Base-by-base conservation (phyloP, 2,113 vertebrate species). In the Nibea albiflora region DNA sequence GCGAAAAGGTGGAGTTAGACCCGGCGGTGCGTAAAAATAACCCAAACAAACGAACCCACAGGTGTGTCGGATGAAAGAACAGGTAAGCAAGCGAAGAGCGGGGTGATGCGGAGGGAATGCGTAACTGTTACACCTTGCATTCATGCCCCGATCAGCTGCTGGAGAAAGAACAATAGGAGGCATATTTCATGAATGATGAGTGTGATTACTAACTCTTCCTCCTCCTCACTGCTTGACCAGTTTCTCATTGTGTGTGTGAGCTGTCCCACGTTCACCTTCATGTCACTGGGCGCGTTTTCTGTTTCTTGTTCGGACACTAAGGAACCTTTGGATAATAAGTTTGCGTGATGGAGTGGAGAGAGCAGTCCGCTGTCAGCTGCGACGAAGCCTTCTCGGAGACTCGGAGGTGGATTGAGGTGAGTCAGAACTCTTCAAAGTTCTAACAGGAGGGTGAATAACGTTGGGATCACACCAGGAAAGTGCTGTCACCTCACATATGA, bases 361-460 rank as follows among this genome's bases (percentile, higher is more conserved):
- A 96, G 83, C 96, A 95, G 83, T 89, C 91, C 1, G 91, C 94
- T 15, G 81, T 94, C 76, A 93, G 94, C 85, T 94, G 92, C 66
- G 95, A 92, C 1, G 80, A 87, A 8, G 97, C 96, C 5, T 98
- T 95, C 81, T 87, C 84, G 4, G 97, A 98, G 90, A 96, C 96
- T 26, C 96, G 90, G 91, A 92, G 96, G 72, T 98, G 97, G 97
- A 92, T 99, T 15, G 97, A 98, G 96, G 97, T 98, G 93, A 96
- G 96, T 89, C 1, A 4, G 5, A 58, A 31, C 4, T 4, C 19
- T 31, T 60, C 16, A 26, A 26, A 26, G 24, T 26, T 26, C 2
- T 39, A 7, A 39, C 35, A 9, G 28, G 35, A 35, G 31, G 31
- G 31, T 7, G 31, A 35, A 35, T 6, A 35, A 35, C 3, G 28